Evolutionary conservation across 1,140 invertebrate genomes (phyloP).

Genomic region (Drosophila kepulauana): DNA sequence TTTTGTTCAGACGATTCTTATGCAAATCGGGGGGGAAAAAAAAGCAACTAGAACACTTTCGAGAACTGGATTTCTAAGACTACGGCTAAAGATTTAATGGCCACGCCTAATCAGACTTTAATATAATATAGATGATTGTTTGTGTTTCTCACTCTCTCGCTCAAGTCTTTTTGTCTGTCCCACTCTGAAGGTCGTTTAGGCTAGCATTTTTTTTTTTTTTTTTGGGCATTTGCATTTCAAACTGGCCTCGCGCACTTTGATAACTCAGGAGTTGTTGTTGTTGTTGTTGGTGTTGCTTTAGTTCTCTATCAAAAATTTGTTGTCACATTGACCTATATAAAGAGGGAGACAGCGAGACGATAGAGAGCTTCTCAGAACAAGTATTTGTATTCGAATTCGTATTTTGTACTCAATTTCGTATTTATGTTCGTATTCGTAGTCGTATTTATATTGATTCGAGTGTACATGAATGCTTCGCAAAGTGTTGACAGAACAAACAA

Average conservation of each 20-base stretch:
- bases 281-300: neutral
- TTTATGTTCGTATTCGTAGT: neutral
- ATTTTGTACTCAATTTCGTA: neutral
- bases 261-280: conserved; percentile 15
- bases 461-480: neutral
- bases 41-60: conserved; percentile 18
- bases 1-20: conserved; percentile 17
- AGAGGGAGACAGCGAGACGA: neutral
- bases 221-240: conserved; percentile 52
- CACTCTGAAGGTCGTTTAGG: conserved; percentile 34
- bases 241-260: conserved; percentile 29
- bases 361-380: neutral
- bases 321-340: conserved; percentile 59
- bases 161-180: neutral
- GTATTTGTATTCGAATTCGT: conserved; percentile 12
- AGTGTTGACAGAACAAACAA: neutral
- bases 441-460: conserved; percentile 18
- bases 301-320: conserved; percentile 28
- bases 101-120: conserved; percentile 12
- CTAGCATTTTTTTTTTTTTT: conserved; percentile 11
- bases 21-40: conserved; percentile 27
- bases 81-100: neutral
- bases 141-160: neutral
- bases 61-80: neutral
- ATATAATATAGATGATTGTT: neutral